phyloP scores from a whole-genome alignment of 2,888 invertebrate genomes.

The Drosophila mettleri region DNA sequence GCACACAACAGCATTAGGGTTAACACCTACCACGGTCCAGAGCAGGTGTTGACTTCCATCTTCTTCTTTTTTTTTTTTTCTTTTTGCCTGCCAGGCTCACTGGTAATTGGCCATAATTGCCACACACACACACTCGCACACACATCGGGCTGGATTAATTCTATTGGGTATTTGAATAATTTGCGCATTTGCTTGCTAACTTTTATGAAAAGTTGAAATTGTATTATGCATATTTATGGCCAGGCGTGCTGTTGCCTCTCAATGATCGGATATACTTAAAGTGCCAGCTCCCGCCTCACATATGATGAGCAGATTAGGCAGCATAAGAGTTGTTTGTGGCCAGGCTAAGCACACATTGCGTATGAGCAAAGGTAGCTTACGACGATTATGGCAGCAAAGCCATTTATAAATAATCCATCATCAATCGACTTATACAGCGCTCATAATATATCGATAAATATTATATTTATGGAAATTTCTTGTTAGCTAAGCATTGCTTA shows the following conservation, averaged over 20 bases:
- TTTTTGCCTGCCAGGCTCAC: slow-evolving; percentile 22
- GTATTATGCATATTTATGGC: slow-evolving; percentile 77
- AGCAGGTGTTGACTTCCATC: slow-evolving; percentile 36
- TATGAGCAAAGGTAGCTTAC: neutral
- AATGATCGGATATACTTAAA: slow-evolving; percentile 39
- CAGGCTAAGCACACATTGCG: slow-evolving; percentile 3
- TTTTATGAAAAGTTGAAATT: slow-evolving; percentile 75
- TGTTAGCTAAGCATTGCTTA: no score
- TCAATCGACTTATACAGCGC: slow-evolving; percentile 5
- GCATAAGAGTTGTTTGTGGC: slow-evolving; percentile 12
- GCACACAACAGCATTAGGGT: slow-evolving; percentile 62
- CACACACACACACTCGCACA: slow-evolving; percentile 27
- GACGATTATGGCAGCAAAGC: slow-evolving; percentile 14
- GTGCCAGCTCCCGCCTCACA: neutral
- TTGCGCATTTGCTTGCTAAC: slow-evolving; percentile 79
- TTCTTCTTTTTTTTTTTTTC: no score
- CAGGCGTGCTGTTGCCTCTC: slow-evolving; percentile 36
- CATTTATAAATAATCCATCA: slow-evolving; percentile 12
- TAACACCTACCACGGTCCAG: slow-evolving; percentile 16
- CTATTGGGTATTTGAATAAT: slow-evolving; percentile 76
- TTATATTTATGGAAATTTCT: neutral
- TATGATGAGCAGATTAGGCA: slow-evolving; percentile 39
- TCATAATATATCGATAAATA: neutral
- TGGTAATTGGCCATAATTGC: slow-evolving; percentile 78
- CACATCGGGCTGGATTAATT: slow-evolving; percentile 52